Percentiles rank a stretch among this genome's conserved stretches.
Conservation (phyloP, 2,113 vertebrate species). For the Salminus brasiliensis region DNA sequence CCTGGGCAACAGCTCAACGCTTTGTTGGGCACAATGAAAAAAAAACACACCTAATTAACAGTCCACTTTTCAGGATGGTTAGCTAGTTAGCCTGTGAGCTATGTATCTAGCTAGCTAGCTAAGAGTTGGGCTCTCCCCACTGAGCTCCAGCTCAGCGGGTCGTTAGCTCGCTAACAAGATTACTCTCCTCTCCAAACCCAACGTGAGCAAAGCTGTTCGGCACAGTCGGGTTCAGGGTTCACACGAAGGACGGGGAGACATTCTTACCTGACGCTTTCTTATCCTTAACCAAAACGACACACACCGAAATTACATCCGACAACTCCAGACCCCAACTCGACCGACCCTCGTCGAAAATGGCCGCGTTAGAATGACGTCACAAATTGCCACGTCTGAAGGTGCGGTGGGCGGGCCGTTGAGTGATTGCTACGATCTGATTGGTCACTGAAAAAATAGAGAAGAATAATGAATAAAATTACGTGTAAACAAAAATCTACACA, state of each 20-base stretch:
- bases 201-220: neutral
- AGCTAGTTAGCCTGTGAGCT: neutral
- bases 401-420: conserved; percentile 7
- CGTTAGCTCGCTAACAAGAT: neutral
- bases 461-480: neutral
- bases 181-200: too few relatives aligned
- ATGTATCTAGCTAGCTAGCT: too few relatives aligned
- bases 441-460: neutral
- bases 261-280: conserved; percentile 44
- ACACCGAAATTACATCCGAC: conserved; percentile 31
- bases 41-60: too few relatives aligned
- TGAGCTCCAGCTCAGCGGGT: neutral
- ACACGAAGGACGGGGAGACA: neutral
- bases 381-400: conserved; percentile 71
- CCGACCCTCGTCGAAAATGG: conserved; percentile 59
- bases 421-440: neutral
- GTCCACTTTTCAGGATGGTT: too few relatives aligned
- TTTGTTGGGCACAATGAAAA: too few relatives aligned
- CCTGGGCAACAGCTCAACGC: too few relatives aligned
- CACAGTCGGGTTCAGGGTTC: neutral
- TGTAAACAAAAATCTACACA: too few relatives aligned
- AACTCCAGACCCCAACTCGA: conserved; percentile 5
- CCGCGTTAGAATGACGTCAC: conserved; percentile 69
- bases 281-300: neutral
- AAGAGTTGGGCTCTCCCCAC: neutral